Percentiles rank a stretch among this genome's conserved stretches.
phyloP scores from a whole-genome alignment of 2,797 vertebrate genomes.

The Mareca penelope region DNA sequence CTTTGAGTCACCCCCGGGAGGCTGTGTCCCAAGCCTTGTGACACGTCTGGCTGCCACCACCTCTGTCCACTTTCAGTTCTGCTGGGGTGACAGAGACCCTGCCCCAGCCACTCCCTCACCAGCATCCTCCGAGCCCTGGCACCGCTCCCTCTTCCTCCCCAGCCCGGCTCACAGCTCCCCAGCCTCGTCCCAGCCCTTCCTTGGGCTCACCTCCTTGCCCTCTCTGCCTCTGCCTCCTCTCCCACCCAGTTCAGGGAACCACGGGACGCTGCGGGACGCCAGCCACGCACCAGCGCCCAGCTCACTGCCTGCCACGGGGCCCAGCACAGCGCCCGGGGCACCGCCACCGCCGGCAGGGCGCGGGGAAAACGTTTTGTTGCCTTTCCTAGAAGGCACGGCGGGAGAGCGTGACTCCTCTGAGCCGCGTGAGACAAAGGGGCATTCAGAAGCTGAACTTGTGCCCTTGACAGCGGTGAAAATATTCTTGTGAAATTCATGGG shows the following conservation, averaged over 20 bases:
- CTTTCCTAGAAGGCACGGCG: neutral
- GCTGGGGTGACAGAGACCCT: rapidly evolving
- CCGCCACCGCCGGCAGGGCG: neutral
- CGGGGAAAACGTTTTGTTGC: rapidly evolving
- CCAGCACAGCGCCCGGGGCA: neutral
- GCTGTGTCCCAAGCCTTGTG: neutral
- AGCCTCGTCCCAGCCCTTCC: neutral
- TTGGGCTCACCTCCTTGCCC: neutral
- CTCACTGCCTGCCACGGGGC: rapidly evolving
- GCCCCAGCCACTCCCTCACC: neutral
- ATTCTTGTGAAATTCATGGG: neutral
- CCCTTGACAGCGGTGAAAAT: neutral
- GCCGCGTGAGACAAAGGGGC: neutral
- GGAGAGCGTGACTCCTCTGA: neutral
- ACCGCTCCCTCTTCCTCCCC: neutral
- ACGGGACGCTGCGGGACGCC: neutral
- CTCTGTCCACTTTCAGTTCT: neutral
- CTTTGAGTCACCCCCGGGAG: neutral
- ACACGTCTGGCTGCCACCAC: neutral
- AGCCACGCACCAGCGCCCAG: neutral
- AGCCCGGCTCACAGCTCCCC: neutral
- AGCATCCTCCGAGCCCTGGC: neutral
- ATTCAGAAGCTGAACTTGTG: neutral
- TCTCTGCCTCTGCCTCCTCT: neutral
- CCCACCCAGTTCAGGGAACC: neutral